Evolutionary conservation across 2,888 invertebrate species (phyloP).

Genomic region (Caenorhabditis panamensis): DNA sequence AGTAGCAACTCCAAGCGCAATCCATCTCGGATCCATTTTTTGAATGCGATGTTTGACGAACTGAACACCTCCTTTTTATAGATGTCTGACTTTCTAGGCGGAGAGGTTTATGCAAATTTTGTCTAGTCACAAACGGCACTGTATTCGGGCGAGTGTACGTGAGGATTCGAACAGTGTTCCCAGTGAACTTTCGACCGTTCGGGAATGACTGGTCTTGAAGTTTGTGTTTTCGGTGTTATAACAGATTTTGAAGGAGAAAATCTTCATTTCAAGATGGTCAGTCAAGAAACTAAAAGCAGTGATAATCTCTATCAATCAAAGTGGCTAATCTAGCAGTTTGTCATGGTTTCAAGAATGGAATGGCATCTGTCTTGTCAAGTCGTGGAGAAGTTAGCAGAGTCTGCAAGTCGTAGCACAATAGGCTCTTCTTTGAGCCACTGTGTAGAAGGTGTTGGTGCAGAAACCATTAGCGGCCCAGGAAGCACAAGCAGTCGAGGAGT

Average conservation of each 20-base stretch:
- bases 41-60: no score
- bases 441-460: constrained; percentile 56
- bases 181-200: no score
- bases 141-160: no score
- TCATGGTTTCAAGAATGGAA: background rate
- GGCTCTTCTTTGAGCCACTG: constrained; percentile 22
- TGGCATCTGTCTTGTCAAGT: constrained; percentile 15
- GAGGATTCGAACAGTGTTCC: no score
- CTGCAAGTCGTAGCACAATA: constrained; percentile 46
- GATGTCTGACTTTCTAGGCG: no score
- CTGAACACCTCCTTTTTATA: no score
- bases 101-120: no score
- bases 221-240: no score
- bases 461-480: constrained; percentile 50
- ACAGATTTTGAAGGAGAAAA: background rate
- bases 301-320: background rate
- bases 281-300: constrained; percentile 3
- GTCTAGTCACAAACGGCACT: no score
- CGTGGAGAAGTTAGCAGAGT: constrained; percentile 23
- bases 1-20: no score
- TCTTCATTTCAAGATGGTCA: constrained; percentile 4
- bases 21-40: no score
- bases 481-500: constrained; percentile 12
- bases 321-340: background rate
- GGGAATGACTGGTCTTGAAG: no score